phyloP scores from a whole-genome alignment of 2,888 invertebrate species.

The Heliconius charithonia region DNA sequence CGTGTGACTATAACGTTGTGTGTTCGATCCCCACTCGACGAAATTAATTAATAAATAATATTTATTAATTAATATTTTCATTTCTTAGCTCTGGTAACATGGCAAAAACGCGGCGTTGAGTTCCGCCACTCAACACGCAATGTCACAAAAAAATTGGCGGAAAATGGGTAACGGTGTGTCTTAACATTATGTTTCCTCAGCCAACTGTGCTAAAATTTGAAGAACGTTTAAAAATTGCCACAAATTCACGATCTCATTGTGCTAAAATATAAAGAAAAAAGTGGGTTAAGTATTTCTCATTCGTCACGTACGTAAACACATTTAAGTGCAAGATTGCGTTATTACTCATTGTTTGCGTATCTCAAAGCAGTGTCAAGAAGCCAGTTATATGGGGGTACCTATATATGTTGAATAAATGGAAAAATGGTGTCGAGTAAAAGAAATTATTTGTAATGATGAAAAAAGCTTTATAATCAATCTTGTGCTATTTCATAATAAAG shows the following conservation, averaged over 20 bases:
- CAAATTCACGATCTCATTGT: background rate
- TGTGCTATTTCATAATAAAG: background rate
- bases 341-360: slow-evolving; percentile 31
- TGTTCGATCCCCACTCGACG: no score
- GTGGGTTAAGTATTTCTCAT: slow-evolving; percentile 10
- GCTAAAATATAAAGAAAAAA: background rate
- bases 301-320: slow-evolving; percentile 13
- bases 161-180: no score
- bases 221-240: background rate
- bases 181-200: no score
- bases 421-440: slow-evolving; percentile 40
- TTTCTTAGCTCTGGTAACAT: no score
- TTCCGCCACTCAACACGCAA: no score
- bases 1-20: no score
- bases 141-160: no score
- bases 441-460: slow-evolving; percentile 31
- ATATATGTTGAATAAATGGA: slow-evolving; percentile 35
- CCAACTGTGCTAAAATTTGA: background rate
- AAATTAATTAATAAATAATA: no score
- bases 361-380: slow-evolving; percentile 15
- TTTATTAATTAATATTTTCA: no score
- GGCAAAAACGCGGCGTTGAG: no score
- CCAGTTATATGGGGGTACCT: background rate
- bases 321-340: slow-evolving; percentile 24
- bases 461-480: slow-evolving; percentile 16